A percentile compares a stretch with the other conserved stretches of the same genome.
phyloP scores from a whole-genome alignment of 2,113 vertebrate genomes.

The Bothrops jararaca region DNA sequence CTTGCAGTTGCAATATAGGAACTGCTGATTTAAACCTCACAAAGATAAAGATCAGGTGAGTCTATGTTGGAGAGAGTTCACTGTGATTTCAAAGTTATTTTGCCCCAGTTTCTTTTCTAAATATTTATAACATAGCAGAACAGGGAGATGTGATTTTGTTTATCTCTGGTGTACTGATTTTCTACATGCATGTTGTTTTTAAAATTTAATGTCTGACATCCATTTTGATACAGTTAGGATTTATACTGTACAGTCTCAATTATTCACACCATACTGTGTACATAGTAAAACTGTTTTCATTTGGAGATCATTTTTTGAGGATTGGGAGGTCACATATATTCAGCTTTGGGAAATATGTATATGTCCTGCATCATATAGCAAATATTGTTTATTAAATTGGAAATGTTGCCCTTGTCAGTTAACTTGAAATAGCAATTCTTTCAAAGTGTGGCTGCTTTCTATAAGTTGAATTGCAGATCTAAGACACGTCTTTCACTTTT shows the following conservation, averaged over 20 bases:
- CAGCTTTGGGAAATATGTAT: no score
- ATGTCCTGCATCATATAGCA: no score
- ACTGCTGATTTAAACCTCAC: not conserved
- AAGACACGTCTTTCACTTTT: no score
- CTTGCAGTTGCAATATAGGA: not conserved
- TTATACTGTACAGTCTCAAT: not conserved
- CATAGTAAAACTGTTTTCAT: not conserved
- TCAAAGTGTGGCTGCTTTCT: no score
- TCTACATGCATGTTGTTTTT: not conserved
- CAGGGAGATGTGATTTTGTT: not conserved
- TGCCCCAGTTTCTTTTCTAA: not conserved
- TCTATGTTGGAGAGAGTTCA: not conserved
- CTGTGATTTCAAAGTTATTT: not conserved
- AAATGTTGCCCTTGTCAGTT: no score
- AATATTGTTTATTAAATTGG: no score
- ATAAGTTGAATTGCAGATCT: no score
- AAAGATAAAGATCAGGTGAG: not conserved
- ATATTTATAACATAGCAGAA: not conserved
- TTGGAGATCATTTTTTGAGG: not conserved
- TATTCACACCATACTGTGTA: not conserved
- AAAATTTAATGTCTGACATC: not conserved
- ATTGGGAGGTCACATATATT: no score
- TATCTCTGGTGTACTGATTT: not conserved
- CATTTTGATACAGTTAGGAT: not conserved
- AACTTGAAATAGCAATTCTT: no score